Base-by-base conservation (phyloP, 2,797 vertebrate genomes). In the Typhlichthys eigenmanni region DNA sequence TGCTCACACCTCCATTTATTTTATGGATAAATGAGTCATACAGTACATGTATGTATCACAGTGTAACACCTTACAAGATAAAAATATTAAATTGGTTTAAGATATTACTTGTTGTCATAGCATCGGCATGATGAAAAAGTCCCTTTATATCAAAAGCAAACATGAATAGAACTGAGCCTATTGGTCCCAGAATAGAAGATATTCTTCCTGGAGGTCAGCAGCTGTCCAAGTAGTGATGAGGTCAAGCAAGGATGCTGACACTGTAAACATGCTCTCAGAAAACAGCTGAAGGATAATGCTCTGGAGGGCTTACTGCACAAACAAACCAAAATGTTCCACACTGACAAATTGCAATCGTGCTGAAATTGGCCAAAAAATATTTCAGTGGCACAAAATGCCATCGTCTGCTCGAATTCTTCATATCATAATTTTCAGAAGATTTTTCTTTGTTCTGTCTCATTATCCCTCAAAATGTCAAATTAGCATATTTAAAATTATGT, bases 391-490 rank as follows among this genome's bases (percentile, higher is more conserved):
- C 53, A 53, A 71, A 77, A 73, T 8, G 48, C 10, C 16, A 34
- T 6, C 3, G 2, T 32, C 43, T 49, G 59, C 63, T 59, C 12
- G n/a, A 13, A 24, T 67, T 50, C 69, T 59, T 53, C 53, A 16
- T 54, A 0, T 11, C 83, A 80, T 70, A 74, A 83, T 88, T 85
- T 85, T 69, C 49, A 65, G 54, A 73, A 49, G 8, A 7, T 83
- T 81, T 34, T 68, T 82, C 70, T 75, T 73, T 75, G 66, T 72
- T 46, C 72, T 78, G 76, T 56, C 66, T 72, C 47, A 62, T 79
- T 79, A 75, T 68, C 68, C 59, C 68, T 47, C 61, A 75, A 89
- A 91, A 89, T 85, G 84, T 67, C 86, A 84, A 60, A 87, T 90
- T 88, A 70, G 70, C 86, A 90, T 89, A 84, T 78, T 52, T 75